Percentiles rank a stretch among this genome's conserved stretches.
Evolutionary conservation across 2,113 vertebrate species (phyloP).

Genomic region (Arizona elegans): DNA sequence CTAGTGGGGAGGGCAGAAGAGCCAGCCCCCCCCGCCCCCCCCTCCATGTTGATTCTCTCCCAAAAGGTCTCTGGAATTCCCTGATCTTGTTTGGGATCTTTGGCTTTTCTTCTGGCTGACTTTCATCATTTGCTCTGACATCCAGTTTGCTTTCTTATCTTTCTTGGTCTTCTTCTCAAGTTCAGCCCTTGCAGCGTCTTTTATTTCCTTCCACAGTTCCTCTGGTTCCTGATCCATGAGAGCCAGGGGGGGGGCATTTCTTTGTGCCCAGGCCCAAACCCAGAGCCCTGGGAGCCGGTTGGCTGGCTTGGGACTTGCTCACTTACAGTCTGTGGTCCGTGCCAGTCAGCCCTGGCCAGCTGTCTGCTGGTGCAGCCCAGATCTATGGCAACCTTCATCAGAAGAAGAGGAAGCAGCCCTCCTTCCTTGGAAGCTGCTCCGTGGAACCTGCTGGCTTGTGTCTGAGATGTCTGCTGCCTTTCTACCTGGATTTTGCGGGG

Average conservation of each 20-base stretch:
- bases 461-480: neutral
- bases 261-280: neutral
- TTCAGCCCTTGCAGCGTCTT: neutral
- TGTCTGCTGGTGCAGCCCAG: neutral
- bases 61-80: neutral
- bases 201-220: neutral
- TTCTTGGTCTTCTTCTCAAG: neutral
- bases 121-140: neutral
- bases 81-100: neutral
- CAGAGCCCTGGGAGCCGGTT: no score
- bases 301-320: neutral
- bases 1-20: neutral
- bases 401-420: slow-evolving; percentile 5
- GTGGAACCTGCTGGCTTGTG: neutral
- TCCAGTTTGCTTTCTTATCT: neutral
- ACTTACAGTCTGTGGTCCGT: neutral
- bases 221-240: neutral
- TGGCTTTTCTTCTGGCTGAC: no score
- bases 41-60: neutral
- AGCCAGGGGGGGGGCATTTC: neutral
- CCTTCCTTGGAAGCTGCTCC: slow-evolving; percentile 55
- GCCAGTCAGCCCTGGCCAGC: neutral
- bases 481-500: no score
- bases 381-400: neutral
- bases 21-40: no score